Percentiles rank a stretch among this genome's conserved stretches.
Conservation (phyloP, 1,140 invertebrate species). For the Caenorhabditis brenneri region DNA sequence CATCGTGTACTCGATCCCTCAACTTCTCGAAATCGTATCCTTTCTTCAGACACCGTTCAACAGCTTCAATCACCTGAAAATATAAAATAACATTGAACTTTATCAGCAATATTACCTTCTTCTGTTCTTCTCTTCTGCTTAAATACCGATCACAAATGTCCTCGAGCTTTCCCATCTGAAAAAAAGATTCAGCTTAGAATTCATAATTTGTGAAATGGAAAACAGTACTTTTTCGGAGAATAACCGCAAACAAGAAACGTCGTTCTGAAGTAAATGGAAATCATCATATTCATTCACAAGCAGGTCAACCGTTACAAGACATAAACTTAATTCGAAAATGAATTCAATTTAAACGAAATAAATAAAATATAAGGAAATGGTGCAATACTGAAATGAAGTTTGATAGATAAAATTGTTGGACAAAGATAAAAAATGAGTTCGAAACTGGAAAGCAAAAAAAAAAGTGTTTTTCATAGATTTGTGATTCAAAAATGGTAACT, state of each 20-base stretch:
- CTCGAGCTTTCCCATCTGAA: conserved; percentile 49
- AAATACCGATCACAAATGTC: conserved; percentile 49
- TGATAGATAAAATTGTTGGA: no score
- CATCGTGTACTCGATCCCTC: conserved; percentile 37
- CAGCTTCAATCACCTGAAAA: conserved; percentile 38
- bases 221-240: no score
- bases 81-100: not conserved
- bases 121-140: conserved; percentile 35
- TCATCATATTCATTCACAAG: not conserved
- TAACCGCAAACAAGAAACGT: no score
- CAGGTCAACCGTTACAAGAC: not conserved
- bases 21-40: conserved; percentile 49
- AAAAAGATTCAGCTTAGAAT: not conserved
- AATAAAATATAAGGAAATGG: no score
- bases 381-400: no score
- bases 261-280: not conserved
- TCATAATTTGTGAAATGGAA: no score
- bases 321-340: not conserved
- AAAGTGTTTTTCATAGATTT: no score
- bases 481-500: no score
- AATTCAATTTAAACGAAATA: not conserved
- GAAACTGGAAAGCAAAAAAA: no score
- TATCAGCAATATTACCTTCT: conserved; percentile 5
- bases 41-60: conserved; percentile 47
- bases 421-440: no score